These are phyloP conservation scores for Pachyrhynchus sulphureomaculatus DNA, from an alignment of 1,140 invertebrate species.

Conservation along the genomic window DNA sequence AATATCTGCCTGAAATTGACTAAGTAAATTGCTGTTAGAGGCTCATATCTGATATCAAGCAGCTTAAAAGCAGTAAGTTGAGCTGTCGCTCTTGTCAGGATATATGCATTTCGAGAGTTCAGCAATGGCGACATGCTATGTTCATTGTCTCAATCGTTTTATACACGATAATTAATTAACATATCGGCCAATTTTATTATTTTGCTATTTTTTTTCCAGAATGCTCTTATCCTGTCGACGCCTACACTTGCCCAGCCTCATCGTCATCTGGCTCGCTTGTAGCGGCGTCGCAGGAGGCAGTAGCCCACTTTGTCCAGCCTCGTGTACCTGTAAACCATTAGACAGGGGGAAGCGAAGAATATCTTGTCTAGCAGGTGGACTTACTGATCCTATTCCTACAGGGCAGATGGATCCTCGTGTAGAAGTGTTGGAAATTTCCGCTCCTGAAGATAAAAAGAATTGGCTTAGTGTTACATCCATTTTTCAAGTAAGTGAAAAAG, in stretches of 20 bases:
- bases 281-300: slow-evolving; percentile 32
- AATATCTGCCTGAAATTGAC: no score
- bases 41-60: no score
- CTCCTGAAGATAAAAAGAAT: slow-evolving; percentile 63
- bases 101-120: no score
- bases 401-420: slow-evolving; percentile 62
- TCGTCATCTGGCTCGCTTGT: slow-evolving; percentile 45
- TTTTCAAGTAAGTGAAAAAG: slow-evolving; percentile 65
- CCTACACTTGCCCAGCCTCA: slow-evolving; percentile 39
- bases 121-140: no score
- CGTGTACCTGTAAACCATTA: slow-evolving; percentile 43
- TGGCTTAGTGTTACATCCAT: slow-evolving; percentile 70
- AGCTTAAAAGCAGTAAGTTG: no score
- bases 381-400: slow-evolving; percentile 61
- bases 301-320: slow-evolving; percentile 49
- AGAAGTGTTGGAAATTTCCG: slow-evolving; percentile 68
- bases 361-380: slow-evolving; percentile 59
- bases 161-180: no score
- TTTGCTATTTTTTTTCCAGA: slow-evolving; percentile 42
- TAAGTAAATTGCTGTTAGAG: no score
- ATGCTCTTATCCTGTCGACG: slow-evolving; percentile 43
- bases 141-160: no score
- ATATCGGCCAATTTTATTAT: no score
- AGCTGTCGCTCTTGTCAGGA: no score
- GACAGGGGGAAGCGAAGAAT: slow-evolving; percentile 42